These are phyloP conservation scores for Mustela nigripes DNA, from an alignment of 2,113 vertebrate genomes.

Conservation along the genomic window DNA sequence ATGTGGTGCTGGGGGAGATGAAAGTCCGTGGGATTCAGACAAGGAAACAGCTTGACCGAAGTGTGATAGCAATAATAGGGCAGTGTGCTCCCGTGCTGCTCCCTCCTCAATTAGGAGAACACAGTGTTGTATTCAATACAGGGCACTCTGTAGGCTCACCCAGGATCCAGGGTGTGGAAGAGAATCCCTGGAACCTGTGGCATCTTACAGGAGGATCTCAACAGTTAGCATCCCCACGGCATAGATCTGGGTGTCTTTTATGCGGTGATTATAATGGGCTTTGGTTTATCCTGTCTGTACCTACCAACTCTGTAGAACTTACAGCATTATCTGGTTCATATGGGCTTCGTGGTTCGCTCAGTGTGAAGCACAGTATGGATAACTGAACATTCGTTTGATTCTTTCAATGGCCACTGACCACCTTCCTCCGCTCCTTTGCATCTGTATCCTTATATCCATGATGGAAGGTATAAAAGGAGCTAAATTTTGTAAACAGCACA, in stretches of 20 bases:
- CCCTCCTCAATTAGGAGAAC: not conserved
- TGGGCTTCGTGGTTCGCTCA: not conserved
- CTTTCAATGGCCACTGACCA: not conserved
- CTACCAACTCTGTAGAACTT: not conserved
- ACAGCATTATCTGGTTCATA: not conserved
- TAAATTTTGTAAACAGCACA: not conserved
- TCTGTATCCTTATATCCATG: not conserved
- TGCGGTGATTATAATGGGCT: not conserved
- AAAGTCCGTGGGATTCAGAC: not conserved
- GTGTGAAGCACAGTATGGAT: not conserved
- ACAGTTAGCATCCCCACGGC: not conserved
- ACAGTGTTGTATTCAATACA: not conserved
- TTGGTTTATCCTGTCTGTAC: not conserved
- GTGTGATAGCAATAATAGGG: too few species aligned
- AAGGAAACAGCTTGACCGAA: not conserved
- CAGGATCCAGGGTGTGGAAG: not conserved
- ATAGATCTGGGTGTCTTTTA: not conserved
- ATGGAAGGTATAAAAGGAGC: not conserved
- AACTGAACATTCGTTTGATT: not conserved
- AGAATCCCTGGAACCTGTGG: not conserved
- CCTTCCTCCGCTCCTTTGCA: not conserved
- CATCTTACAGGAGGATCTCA: not conserved
- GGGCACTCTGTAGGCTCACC: not conserved
- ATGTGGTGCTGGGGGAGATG: not conserved
- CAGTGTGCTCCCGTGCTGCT: too few species aligned